Evolutionary conservation across 2,888 invertebrate species (phyloP).

Genomic region (Ophion obscuratus): DNA sequence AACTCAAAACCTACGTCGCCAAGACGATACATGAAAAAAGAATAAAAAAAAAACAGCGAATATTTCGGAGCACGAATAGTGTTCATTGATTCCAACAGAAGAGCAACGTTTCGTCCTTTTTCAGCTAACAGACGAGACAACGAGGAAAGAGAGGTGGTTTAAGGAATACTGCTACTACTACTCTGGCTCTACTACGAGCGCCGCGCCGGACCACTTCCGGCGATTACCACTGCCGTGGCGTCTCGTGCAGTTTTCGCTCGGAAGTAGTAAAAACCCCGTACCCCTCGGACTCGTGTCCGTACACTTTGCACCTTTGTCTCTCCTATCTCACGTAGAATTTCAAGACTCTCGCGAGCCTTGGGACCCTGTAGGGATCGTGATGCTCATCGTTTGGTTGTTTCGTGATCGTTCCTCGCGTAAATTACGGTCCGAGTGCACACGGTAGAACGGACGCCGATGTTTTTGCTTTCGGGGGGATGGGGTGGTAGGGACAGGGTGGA

Average conservation of each 20-base stretch:
- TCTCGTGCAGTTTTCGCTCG: slow-evolving; percentile 15
- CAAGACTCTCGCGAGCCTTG: background rate
- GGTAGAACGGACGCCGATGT: slow-evolving; percentile 15
- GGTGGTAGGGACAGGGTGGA: background rate
- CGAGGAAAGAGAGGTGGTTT: background rate
- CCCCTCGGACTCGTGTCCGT: background rate
- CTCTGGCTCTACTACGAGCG: background rate
- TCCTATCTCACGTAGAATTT: background rate
- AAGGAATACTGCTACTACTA: slow-evolving; percentile 1
- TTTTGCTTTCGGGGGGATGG: background rate
- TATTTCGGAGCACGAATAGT: background rate
- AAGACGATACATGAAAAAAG: background rate
- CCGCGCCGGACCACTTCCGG: slow-evolving; percentile 31
- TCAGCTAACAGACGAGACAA: background rate
- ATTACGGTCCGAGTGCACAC: slow-evolving; percentile 2
- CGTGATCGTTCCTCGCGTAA: slow-evolving; percentile 2
- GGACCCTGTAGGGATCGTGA: background rate
- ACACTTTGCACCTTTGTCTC: background rate
- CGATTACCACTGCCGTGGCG: slow-evolving; percentile 21
- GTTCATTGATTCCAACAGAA: background rate
- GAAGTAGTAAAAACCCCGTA: slow-evolving; percentile 22
- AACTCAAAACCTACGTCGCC: background rate
- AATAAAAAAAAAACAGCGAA: background rate
- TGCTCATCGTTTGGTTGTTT: background rate
- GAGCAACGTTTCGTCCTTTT: background rate